phyloP scores from a whole-genome alignment of 2,888 invertebrate species.

The Aphrophora alni region DNA sequence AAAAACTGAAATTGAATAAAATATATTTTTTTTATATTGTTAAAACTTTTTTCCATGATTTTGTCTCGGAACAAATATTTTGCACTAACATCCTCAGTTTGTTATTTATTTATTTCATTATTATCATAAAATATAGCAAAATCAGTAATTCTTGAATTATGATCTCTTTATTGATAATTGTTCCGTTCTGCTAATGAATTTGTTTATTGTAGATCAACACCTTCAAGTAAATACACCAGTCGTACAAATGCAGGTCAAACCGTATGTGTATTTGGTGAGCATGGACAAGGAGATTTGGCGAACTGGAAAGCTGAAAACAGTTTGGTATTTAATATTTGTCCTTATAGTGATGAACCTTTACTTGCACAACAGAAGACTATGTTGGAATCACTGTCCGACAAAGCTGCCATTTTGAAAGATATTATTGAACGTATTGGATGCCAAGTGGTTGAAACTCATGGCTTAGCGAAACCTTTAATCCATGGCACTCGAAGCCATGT shows the following conservation, averaged over 20 bases:
- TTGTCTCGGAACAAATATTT: no score
- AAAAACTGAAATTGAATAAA: no score
- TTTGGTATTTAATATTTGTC: slow-evolving; percentile 13
- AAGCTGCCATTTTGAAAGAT: slow-evolving; percentile 58
- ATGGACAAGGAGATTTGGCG: slow-evolving; percentile 10
- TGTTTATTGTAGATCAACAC: slow-evolving; percentile 49
- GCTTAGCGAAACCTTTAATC: slow-evolving; percentile 53
- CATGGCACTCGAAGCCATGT: slow-evolving; percentile 32
- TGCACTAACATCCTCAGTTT: no score
- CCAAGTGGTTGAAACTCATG: slow-evolving; percentile 54
- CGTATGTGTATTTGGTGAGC: slow-evolving; percentile 45
- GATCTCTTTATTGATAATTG: no score
- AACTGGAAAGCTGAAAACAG: slow-evolving; percentile 24
- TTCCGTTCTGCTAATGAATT: no score
- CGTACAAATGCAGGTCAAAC: slow-evolving; percentile 56
- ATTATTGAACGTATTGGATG: slow-evolving; percentile 56
- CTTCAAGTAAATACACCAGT: slow-evolving; percentile 56
- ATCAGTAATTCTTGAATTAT: no score
- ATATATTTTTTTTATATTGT: no score
- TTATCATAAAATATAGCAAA: no score
- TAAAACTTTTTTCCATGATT: no score
- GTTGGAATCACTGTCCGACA: slow-evolving; percentile 61
- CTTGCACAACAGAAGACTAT: slow-evolving; percentile 57
- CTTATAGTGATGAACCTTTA: slow-evolving; percentile 30
- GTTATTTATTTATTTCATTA: not conserved